Conservation (phyloP, 2,113 vertebrate genomes). For the Cettia cetti region DNA sequence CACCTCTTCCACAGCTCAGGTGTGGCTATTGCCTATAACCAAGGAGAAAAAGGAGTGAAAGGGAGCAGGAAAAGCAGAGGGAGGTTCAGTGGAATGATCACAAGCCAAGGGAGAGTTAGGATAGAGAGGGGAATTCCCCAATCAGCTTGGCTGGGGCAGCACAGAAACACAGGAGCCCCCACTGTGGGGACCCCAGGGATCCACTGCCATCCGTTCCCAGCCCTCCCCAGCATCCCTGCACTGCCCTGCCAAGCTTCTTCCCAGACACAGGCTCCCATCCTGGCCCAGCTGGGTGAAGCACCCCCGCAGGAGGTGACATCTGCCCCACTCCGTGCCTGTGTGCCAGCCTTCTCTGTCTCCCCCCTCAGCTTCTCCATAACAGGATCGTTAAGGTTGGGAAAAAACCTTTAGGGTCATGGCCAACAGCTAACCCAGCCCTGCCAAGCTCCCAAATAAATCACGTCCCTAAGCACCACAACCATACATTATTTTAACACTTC, state of each 20-base stretch:
- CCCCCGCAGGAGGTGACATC: neutral
- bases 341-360: neutral
- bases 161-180: neutral
- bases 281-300: neutral
- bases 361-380: neutral
- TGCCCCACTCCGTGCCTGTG: accelerated
- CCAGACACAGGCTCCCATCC: neutral
- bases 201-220: neutral
- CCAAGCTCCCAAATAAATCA: neutral
- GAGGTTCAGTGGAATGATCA: neutral
- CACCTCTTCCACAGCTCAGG: neutral
- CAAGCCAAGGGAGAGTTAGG: neutral
- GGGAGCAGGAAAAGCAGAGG: neutral
- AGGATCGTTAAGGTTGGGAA: neutral
- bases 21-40: accelerated
- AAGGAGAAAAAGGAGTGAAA: neutral
- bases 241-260: neutral
- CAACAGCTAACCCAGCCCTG: neutral
- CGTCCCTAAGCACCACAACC: neutral
- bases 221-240: neutral
- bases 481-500: neutral
- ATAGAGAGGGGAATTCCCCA: neutral
- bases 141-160: neutral
- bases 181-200: neutral
- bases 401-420: neutral